Evolutionary conservation across 2,113 vertebrate genomes (phyloP), one percentile per base, ranked within the genome.

Genomic region (Psilopogon haemacephalus): DNA sequence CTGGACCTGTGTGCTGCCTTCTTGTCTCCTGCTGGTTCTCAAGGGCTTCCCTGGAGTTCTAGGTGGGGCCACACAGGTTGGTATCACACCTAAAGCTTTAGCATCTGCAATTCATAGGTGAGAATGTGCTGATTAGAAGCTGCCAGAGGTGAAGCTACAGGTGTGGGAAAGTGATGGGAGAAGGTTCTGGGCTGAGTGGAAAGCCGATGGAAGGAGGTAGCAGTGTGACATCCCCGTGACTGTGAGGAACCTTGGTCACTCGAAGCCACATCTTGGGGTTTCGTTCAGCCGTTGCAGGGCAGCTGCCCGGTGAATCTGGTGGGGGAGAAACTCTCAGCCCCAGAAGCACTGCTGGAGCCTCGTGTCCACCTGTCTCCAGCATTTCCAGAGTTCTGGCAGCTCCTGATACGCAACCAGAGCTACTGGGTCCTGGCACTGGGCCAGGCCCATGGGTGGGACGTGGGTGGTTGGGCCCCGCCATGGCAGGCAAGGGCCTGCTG

Each of bases 401-500:
- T 92, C 60, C 68, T 0, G 9, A 23, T 56, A 37, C 56, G 65
- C 78, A 77, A 7, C 52, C 11, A 1, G 54, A 67, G 86, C 88
- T 84, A 33, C 44, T 1, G 2, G 70, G 55, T 38, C 4, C 84
- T 92, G 94, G 89, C 65, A 0, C 14, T 0, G 11, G 35, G 89
- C 88, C 59, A 21, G 64, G 72, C 64, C 35, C 2, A 0, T 27
- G 0, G 5, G 62, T 1, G 59, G 95, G 89, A 30, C 4, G 82
- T 73, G 95, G 92, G 95, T 77, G 95, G 92, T 68, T 77, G 81
- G 74, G 92, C 85, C 30, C 54, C 5, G 27, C 40, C 8, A 83
- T 7, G 59, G 78, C 40, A 97, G 95, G 98, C 97, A 86, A 97
- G 98, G 97, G 90, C 97, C 97, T 98, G 98, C 97, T 86, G 77